Conservation (phyloP, 2,797 vertebrate species). For the Myotis myotis region DNA sequence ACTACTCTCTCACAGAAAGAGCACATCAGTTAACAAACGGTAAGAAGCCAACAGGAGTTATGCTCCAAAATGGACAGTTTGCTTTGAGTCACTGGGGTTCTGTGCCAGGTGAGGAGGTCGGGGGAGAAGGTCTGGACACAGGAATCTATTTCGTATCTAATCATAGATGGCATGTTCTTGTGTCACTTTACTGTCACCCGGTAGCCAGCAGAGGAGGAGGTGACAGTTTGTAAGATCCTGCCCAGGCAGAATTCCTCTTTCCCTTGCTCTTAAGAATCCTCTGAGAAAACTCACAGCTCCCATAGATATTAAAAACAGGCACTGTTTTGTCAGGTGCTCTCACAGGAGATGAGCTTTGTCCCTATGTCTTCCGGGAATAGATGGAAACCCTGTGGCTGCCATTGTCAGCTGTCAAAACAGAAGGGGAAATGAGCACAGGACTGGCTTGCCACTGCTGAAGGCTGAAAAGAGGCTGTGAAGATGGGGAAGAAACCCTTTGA, state of each 20-base stretch:
- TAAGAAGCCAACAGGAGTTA: neutral
- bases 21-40: neutral
- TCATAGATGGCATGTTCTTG: neutral
- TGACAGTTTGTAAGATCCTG: neutral
- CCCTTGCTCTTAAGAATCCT: neutral
- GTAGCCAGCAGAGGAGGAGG: neutral
- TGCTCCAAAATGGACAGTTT: neutral
- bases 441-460: neutral
- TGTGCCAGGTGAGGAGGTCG: fast-evolving
- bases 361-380: neutral
- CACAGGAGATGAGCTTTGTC: neutral
- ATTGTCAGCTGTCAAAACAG: neutral
- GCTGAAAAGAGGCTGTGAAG: neutral
- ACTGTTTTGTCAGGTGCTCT: neutral
- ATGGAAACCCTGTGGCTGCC: neutral
- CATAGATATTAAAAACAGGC: neutral
- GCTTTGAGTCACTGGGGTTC: neutral
- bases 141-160: neutral
- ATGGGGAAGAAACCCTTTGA: neutral
- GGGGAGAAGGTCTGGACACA: fast-evolving
- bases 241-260: neutral
- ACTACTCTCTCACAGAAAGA: neutral
- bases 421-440: neutral
- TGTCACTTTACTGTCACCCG: neutral
- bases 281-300: neutral